phyloP scores from a whole-genome alignment of 2,113 vertebrate species.

The Aspiorhynchus laticeps region DNA sequence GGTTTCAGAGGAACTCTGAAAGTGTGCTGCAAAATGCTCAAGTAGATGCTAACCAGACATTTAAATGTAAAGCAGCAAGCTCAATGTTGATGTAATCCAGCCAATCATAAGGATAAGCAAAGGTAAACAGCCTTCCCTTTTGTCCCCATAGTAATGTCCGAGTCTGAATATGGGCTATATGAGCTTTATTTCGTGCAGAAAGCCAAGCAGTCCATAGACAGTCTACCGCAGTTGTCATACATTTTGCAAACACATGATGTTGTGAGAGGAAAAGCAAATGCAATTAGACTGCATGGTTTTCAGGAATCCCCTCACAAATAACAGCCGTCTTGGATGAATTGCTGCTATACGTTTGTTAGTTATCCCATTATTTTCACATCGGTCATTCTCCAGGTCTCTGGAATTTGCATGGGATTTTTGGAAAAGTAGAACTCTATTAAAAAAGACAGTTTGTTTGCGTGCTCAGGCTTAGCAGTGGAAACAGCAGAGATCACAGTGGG shows the following conservation, averaged over 20 bases:
- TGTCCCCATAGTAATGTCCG: neutral
- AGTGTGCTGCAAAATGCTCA: too few species aligned
- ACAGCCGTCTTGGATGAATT: neutral
- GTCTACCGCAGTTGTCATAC: neutral
- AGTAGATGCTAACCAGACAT: too few species aligned
- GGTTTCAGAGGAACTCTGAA: too few species aligned
- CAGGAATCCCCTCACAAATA: conserved; percentile 1
- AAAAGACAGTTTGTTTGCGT: neutral
- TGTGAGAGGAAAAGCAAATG: neutral
- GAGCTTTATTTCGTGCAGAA: neutral
- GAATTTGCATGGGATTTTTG: neutral
- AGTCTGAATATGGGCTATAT: neutral
- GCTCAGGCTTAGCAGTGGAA: conserved; percentile 16
- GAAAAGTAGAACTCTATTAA: conserved; percentile 15
- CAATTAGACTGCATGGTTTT: conserved; percentile 11
- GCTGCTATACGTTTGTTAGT: neutral
- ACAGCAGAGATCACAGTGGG: conserved; percentile 1
- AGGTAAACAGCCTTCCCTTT: neutral
- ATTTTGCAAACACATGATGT: neutral
- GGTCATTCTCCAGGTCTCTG: neutral
- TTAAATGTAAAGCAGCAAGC: too few species aligned
- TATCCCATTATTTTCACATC: conserved; percentile 4
- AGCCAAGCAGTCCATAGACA: neutral
- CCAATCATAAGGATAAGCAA: neutral
- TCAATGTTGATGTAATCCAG: neutral